phyloP scores from a whole-genome alignment of 2,797 vertebrate species.

The Mormyrus proboscirostris region DNA sequence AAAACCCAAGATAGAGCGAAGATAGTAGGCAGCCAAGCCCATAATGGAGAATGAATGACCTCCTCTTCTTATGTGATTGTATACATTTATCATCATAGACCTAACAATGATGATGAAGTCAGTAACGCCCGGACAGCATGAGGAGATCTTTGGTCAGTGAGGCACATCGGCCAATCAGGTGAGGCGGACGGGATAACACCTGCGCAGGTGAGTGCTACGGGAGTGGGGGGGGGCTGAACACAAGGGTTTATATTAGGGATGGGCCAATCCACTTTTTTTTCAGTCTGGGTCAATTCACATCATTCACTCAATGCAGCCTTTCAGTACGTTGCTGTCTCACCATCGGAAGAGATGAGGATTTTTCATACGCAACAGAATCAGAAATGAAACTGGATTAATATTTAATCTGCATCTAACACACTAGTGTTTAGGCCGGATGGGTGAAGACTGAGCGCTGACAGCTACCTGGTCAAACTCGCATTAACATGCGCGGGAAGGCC shows the following conservation, averaged over 20 bases:
- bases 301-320: not conserved
- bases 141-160: not conserved
- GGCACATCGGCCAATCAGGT: not conserved
- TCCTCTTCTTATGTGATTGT: not conserved
- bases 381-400: not conserved
- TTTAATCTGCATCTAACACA: not conserved
- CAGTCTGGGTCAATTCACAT: not conserved
- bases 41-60: not conserved
- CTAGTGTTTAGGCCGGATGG: not conserved
- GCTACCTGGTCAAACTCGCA: not conserved
- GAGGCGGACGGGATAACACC: not conserved
- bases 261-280: not conserved
- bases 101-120: not conserved
- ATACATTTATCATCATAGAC: not conserved
- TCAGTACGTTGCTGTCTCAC: not conserved
- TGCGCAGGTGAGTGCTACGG: not conserved
- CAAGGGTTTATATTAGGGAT: not conserved
- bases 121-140: not conserved
- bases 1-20: not conserved
- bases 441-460: not conserved
- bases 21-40: not conserved
- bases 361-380: not conserved
- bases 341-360: not conserved
- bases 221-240: not conserved
- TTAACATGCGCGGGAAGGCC: not conserved